These are phyloP conservation scores for Ichneumon xanthorius DNA, from an alignment of 2,888 invertebrate species.

Conservation along the genomic window DNA sequence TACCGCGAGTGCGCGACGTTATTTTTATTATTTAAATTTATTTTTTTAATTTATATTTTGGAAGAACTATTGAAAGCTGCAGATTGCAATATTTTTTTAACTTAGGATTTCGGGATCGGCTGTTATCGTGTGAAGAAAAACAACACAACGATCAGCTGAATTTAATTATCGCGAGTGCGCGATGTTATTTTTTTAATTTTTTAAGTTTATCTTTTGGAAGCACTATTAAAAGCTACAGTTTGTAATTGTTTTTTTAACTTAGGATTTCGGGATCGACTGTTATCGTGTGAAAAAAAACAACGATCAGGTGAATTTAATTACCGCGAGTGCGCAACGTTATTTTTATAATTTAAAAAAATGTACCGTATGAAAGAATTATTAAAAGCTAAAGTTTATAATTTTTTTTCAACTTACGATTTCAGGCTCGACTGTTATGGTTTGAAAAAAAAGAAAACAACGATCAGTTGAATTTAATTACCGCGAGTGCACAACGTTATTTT, in stretches of 20 bases:
- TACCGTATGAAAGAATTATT: background rate
- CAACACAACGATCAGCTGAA: background rate
- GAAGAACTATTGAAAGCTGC: background rate
- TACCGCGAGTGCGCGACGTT: constrained; percentile 4
- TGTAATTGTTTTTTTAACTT: constrained; percentile 7
- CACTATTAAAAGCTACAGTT: background rate
- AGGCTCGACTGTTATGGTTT: background rate
- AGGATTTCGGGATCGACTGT: background rate
- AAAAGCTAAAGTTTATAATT: background rate
- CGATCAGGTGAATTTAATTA: background rate
- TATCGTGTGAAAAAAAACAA: background rate
- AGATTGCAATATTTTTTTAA: background rate
- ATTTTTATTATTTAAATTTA: background rate
- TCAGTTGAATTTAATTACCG: background rate
- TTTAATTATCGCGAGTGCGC: constrained; percentile 11
- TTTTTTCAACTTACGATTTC: constrained; percentile 2
- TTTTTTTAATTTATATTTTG: background rate
- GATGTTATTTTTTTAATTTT: background rate
- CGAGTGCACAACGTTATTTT: constrained; percentile 6
- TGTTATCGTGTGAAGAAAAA: background rate
- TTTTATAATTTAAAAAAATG: too few relatives aligned
- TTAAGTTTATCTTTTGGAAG: background rate
- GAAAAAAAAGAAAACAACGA: background rate
- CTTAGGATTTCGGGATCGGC: background rate
- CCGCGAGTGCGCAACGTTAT: background rate